Evolutionary conservation across 2,888 invertebrate genomes (phyloP).

Genomic region (Ormyrus pomaceus): DNA sequence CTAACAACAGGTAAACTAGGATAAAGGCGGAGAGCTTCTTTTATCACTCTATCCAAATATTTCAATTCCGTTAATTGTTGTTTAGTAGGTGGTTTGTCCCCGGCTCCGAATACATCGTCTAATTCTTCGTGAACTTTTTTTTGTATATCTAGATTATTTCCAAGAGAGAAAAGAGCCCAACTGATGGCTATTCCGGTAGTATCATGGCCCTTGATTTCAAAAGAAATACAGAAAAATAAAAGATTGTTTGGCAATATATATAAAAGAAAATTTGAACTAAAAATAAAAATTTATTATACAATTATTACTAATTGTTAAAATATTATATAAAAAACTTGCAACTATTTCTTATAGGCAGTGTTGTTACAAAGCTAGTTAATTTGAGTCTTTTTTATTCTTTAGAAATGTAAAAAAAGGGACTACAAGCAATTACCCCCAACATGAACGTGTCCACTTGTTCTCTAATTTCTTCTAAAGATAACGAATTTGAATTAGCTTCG

Average conservation of each 20-base stretch:
- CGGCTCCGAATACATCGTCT: conserved; percentile 71
- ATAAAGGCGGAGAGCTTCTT: conserved; percentile 78
- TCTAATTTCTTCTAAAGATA: conserved; percentile 30
- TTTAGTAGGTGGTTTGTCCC: conserved; percentile 63
- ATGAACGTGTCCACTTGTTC: conserved; percentile 82
- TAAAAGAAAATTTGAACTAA: neutral
- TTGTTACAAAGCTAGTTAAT: no score
- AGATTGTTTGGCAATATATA: no score
- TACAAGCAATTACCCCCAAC: conserved; percentile 79
- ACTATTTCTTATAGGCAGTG: no score
- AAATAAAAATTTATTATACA: neutral
- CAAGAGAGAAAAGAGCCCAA: conserved; percentile 77
- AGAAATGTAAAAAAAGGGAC: neutral
- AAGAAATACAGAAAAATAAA: neutral
- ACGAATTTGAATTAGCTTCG: conserved; percentile 15
- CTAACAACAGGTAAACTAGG: conserved; percentile 78
- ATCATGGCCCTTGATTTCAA: conserved; percentile 75
- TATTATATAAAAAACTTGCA: neutral
- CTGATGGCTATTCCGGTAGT: conserved; percentile 77
- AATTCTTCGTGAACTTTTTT: conserved; percentile 76
- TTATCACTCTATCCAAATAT: conserved; percentile 79
- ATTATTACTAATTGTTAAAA: neutral
- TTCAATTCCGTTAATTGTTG: conserved; percentile 73
- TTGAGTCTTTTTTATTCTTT: neutral
- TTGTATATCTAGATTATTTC: conserved; percentile 76